Percentiles rank a stretch among this genome's conserved stretches.
Conservation (phyloP, 2,113 vertebrate genomes). For the Prochilodus magdalenae region DNA sequence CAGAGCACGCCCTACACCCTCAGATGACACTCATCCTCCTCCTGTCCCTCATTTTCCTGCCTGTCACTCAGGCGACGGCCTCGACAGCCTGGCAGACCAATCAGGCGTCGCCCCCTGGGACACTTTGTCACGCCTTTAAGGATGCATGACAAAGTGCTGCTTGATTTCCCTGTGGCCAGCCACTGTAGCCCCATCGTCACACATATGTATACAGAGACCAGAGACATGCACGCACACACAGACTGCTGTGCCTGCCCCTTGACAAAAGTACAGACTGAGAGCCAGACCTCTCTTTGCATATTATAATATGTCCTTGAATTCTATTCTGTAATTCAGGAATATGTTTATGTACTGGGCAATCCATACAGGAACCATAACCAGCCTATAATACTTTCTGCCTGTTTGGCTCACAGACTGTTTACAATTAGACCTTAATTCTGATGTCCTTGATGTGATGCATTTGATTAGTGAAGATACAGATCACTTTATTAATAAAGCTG, state of each 20-base stretch:
- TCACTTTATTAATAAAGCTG: too few relatives aligned
- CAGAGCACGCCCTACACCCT: constrained; percentile 74
- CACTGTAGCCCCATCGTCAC: constrained; percentile 37
- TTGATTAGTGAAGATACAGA: too few relatives aligned
- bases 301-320: too few relatives aligned
- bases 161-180: constrained; percentile 82
- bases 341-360: too few relatives aligned
- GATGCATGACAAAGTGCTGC: constrained; percentile 84
- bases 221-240: background rate
- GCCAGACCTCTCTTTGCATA: too few relatives aligned
- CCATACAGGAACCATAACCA: too few relatives aligned
- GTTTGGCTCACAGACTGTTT: too few relatives aligned
- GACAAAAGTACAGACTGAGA: background rate
- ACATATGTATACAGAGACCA: constrained; percentile 39
- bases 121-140: constrained; percentile 81
- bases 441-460: too few relatives aligned
- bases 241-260: background rate
- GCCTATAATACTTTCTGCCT: too few relatives aligned
- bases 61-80: constrained; percentile 79
- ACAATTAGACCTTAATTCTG: too few relatives aligned
- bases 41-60: constrained; percentile 63
- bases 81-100: constrained; percentile 78
- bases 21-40: constrained; percentile 60
- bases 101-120: constrained; percentile 78
- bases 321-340: too few relatives aligned